Evolutionary conservation across 2,888 invertebrate species (phyloP).

Genomic region (Labia minor): DNA sequence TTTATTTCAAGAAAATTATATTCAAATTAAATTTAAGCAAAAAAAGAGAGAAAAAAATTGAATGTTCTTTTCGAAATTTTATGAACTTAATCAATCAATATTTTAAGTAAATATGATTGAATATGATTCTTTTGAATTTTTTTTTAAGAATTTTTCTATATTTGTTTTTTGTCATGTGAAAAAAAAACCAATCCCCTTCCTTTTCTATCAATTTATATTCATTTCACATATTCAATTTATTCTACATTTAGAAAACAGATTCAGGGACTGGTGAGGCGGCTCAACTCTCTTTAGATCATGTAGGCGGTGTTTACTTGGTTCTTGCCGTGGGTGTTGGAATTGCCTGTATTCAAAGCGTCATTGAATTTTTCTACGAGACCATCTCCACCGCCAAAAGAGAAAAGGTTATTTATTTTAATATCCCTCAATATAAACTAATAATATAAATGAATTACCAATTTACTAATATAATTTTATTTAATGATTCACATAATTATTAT

Average conservation of each 20-base stretch:
- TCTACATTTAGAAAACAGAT: constrained; percentile 19
- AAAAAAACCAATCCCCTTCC: too few species aligned
- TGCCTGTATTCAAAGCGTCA: constrained; percentile 21
- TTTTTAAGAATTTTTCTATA: too few species aligned
- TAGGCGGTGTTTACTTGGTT: constrained; percentile 25
- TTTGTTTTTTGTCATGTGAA: too few species aligned
- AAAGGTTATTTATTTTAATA: constrained; percentile 20
- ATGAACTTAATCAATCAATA: too few species aligned
- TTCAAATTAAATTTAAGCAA: too few species aligned
- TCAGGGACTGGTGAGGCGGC: constrained; percentile 21
- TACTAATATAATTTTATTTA: background rate
- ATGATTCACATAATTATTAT: background rate
- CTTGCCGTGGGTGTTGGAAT: constrained; percentile 22
- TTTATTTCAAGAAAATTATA: too few species aligned
- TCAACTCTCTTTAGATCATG: constrained; percentile 22
- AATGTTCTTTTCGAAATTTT: too few species aligned
- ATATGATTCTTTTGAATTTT: too few species aligned
- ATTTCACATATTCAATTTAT: too few species aligned
- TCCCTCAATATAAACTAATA: background rate
- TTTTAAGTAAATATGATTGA: too few species aligned
- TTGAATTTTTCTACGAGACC: constrained; percentile 23
- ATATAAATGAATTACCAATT: background rate
- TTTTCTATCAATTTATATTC: too few species aligned
- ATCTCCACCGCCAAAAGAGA: constrained; percentile 19
- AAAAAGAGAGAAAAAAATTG: too few species aligned